Evolutionary conservation across 2,797 vertebrate genomes (phyloP), one percentile per base, ranked within the genome.

Genomic region (Gobionotothen gibberifrons): DNA sequence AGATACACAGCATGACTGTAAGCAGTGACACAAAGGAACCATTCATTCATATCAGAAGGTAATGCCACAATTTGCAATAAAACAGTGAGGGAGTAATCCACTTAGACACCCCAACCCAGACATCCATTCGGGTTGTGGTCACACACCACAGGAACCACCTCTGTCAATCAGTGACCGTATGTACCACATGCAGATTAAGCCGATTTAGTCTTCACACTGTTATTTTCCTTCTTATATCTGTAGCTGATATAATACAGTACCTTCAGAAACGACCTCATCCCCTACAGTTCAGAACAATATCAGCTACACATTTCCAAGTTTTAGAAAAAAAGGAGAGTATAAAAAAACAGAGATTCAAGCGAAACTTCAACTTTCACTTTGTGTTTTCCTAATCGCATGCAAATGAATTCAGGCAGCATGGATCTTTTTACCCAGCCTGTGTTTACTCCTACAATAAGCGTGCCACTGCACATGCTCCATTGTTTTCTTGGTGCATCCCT

Each of bases 361-460:
- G 21, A 76, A 79, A 58, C 43, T 69, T 67, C 48, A 71, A 42
- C 70, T 51, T 61, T 60, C 55, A 32, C 51, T 64, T 76, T 53
- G 40, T 56, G 55, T 66, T 76, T 9, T 64, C 44, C 54, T 60
- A 49, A 54, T 69, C 7, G 3, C 42, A 79, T 80, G 77, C 65
- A 83, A 86, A 86, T 84, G 26, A 69, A 60, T 61, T 21, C 10
- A 22, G 43, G 61, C 62, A 71, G 51, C 40, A 29, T 69, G 67
- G 61, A 74, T 73, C 39, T 60, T 68, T 79, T 76, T 70, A 79
- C 72, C 60, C 44, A 66, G 48, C 76, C 54, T 32, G n/a, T 79
- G 71, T 89, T 85, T 81, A 81, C 71, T 69, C 2, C 17, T 65
- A 40, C 49, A 78, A 65, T 63, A 64, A 72, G 58, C 7, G n/a